These are phyloP conservation scores for Oeneis ivallda DNA, from an alignment of 2,888 invertebrate species.

Conservation along the genomic window DNA sequence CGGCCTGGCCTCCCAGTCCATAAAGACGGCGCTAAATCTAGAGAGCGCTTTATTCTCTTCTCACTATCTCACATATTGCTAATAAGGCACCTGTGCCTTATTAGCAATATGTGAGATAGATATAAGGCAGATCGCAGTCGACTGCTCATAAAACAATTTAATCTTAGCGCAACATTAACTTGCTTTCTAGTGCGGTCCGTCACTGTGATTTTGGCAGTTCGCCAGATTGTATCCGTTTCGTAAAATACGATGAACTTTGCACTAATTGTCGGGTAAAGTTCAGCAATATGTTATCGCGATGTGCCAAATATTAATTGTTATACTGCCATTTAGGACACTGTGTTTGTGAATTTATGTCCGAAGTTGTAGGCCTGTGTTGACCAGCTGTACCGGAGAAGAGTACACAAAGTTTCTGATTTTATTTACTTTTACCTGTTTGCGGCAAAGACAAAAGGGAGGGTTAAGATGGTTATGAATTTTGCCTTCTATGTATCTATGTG, in stretches of 20 bases:
- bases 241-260: constrained; percentile 8
- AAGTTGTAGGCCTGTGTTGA: background rate
- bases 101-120: too few species aligned
- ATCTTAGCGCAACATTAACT: background rate
- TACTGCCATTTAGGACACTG: constrained; percentile 1
- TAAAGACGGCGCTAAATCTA: too few species aligned
- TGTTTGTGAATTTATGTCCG: background rate
- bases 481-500: too few species aligned
- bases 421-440: background rate
- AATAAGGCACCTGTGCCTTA: too few species aligned
- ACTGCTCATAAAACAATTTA: background rate
- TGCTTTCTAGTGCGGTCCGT: constrained; percentile 10
- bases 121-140: too few species aligned
- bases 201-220: constrained; percentile 11
- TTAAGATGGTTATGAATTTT: too few species aligned
- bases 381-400: background rate
- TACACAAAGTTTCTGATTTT: background rate
- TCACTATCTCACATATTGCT: too few species aligned
- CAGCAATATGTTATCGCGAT: background rate
- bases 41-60: too few species aligned
- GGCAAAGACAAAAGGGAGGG: too few species aligned
- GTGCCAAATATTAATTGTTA: background rate
- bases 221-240: constrained; percentile 8
- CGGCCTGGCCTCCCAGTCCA: too few species aligned
- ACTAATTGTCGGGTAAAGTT: constrained; percentile 10